phyloP scores from a whole-genome alignment of 1,140 invertebrate genomes.

The Halyomorpha halys region DNA sequence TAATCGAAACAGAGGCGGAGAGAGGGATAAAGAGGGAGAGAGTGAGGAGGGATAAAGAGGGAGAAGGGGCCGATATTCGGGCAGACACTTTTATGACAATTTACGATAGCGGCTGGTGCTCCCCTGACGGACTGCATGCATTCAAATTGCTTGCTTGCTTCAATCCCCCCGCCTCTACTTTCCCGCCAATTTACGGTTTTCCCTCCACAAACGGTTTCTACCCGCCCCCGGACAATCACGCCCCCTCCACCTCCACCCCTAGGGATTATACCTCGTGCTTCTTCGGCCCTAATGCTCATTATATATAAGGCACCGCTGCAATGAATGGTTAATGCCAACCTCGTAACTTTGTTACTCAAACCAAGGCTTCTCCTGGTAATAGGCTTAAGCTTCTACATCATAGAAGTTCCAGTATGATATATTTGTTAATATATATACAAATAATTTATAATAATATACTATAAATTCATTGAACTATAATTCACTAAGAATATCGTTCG shows the following conservation, averaged over 20 bases:
- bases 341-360: too few relatives aligned
- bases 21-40: background rate
- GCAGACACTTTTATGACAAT: slow-evolving; percentile 29
- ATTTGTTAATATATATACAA: too few relatives aligned
- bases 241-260: slow-evolving; percentile 3
- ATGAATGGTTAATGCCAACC: too few relatives aligned
- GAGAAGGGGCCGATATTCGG: slow-evolving; percentile 24
- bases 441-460: too few relatives aligned
- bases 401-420: too few relatives aligned
- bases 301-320: too few relatives aligned
- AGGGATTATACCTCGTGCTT: too few relatives aligned
- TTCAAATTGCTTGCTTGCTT: slow-evolving; percentile 29
- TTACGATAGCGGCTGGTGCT: slow-evolving; percentile 23
- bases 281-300: too few relatives aligned
- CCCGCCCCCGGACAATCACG: slow-evolving; percentile 9
- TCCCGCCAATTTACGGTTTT: slow-evolving; percentile 28
- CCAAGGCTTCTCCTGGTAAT: too few relatives aligned
- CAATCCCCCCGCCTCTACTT: slow-evolving; percentile 25
- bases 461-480: too few relatives aligned
- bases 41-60: slow-evolving; percentile 1
- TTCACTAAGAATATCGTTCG: too few relatives aligned
- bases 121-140: slow-evolving; percentile 29
- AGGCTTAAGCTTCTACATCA: too few relatives aligned
- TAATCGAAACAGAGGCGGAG: slow-evolving; percentile 12
- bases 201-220: background rate